Conservation (phyloP, 2,113 vertebrate genomes). For the Oncorhynchus tshawytscha region DNA sequence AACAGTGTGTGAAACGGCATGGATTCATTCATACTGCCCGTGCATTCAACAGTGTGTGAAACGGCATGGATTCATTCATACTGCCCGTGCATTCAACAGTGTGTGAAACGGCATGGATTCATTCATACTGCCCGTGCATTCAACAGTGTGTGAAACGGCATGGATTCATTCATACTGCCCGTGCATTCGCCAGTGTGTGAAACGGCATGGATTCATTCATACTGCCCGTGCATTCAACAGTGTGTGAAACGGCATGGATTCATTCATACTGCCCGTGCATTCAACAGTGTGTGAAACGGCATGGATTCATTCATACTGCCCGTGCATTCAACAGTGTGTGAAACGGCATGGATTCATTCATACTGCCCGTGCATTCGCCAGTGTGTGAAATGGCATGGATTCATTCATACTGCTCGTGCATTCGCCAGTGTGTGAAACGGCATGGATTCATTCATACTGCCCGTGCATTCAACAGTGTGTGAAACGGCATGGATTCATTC, state of each 20-base stretch:
- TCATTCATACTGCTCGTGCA: slow-evolving; percentile 16
- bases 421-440: slow-evolving; percentile 4
- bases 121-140: slow-evolving; percentile 11
- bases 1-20: slow-evolving; percentile 1
- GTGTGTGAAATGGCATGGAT: slow-evolving; percentile 4
- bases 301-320: slow-evolving; percentile 18
- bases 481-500: slow-evolving; percentile 20
- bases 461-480: slow-evolving; percentile 1
- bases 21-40: slow-evolving; percentile 19
- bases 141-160: slow-evolving; percentile 1
- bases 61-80: slow-evolving; percentile 23
- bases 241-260: slow-evolving; percentile 12
- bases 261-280: slow-evolving; percentile 9
- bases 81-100: background rate
- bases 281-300: slow-evolving; percentile 2
- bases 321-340: slow-evolving; percentile 1
- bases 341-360: slow-evolving; percentile 23
- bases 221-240: background rate
- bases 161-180: slow-evolving; percentile 19
- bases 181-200: slow-evolving; percentile 1
- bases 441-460: slow-evolving; percentile 19
- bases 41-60: slow-evolving; percentile 3
- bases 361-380: background rate
- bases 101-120: slow-evolving; percentile 12
- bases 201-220: slow-evolving; percentile 23